Base-by-base conservation (phyloP, 2,113 vertebrate species). In the Zootoca vivipara region DNA sequence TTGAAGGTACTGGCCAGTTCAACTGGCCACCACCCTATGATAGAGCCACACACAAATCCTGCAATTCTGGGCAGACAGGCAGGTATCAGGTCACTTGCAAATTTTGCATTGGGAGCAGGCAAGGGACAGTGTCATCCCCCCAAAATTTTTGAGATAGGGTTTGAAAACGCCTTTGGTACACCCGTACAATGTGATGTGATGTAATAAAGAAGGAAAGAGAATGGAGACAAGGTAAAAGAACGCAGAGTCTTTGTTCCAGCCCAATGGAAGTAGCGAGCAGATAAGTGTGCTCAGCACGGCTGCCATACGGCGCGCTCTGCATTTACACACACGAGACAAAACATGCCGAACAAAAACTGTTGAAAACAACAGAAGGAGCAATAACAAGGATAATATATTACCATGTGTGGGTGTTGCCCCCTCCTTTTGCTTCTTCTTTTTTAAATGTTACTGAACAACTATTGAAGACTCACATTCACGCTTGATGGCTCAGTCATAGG, bases 361-460 rank as follows among this genome's bases (percentile, higher is more conserved):
- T 91, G 87, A 85, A 94, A 95, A 93, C 90, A 93, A 91, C 82
- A 94, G 90, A 91, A 75, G 90, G 87, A n/a, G 86, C 88, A 90
- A 90, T 90, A 87, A 92, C 87, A 90, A 90, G n/a, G 88, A 67
- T 88, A 84, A 28, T 91, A 91, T 79, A 90, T 92, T 85, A 87
- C 81, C 67, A 72, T 12, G 73, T 64, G 87, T 0, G 69, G 9
- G 42, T n/a, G 7, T 42, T 8, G 7, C 10, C 46, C 46, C 46
- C 46, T 78, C 87, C 85, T 52, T 52, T 52, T 52, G 46, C 10
- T 52, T 52, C 46, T 46, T 46, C 46, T 52, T 88, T 10, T 85
- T 20, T 72, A 56, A 73, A 22, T 73, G 42, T 69, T 30, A 56
- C 10, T 85, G 74, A 89, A 85, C 62, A 13, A 67, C 1, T 52